These are phyloP conservation scores for Wiebesia pumilae DNA, from an alignment of 1,140 invertebrate genomes.

Conservation along the genomic window DNA sequence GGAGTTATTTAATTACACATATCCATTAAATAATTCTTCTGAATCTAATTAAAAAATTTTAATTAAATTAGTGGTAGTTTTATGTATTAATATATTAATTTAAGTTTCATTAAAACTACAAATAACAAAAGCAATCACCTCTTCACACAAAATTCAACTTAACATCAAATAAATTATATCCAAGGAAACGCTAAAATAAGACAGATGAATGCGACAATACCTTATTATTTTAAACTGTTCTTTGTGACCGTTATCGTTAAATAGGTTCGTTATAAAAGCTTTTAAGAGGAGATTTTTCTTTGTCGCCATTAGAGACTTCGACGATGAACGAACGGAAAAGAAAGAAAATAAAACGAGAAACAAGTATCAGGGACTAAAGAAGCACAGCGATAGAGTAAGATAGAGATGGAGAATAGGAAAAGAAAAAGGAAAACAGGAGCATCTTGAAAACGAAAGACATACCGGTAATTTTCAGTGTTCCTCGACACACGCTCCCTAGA, in stretches of 20 bases:
- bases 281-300: conserved; percentile 53
- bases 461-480: conserved; percentile 58
- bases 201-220: not conserved
- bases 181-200: conserved; percentile 19
- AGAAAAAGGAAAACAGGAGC: conserved; percentile 11
- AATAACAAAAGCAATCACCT: not conserved
- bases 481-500: conserved; percentile 3
- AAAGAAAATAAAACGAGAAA: conserved; percentile 9
- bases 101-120: too few species aligned
- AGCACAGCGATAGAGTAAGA: conserved; percentile 48
- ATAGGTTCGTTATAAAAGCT: conserved; percentile 52
- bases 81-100: too few species aligned
- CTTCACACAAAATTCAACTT: not conserved
- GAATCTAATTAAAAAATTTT: too few species aligned
- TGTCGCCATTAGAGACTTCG: conserved; percentile 40
- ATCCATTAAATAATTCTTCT: too few species aligned
- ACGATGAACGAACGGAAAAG: conserved; percentile 26
- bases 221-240: conserved; percentile 38
- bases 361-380: conserved; percentile 38
- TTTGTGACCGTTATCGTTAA: conserved; percentile 34
- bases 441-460: conserved; percentile 50
- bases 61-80: too few species aligned
- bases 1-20: too few species aligned
- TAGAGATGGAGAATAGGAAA: conserved; percentile 36
- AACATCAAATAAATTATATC: not conserved